phyloP scores from a whole-genome alignment of 2,113 vertebrate genomes.

The Catagonus wagneri region DNA sequence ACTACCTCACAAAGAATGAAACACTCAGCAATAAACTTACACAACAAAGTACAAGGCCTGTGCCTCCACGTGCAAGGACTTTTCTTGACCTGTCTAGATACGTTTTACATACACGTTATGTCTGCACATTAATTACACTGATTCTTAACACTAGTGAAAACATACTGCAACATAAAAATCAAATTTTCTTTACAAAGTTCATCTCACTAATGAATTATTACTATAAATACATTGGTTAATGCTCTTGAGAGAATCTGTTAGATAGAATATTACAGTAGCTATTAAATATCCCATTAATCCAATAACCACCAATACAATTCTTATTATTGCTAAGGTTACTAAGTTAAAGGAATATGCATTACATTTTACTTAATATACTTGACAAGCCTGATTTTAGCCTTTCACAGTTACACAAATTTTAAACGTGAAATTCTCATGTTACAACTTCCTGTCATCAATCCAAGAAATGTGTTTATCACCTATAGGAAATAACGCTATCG shows the following conservation, averaged over 20 bases:
- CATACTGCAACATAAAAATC: not conserved
- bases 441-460: not conserved
- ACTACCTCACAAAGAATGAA: not conserved
- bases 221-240: constrained; percentile 6
- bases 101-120: not conserved
- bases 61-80: not conserved
- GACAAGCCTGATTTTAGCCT: not conserved
- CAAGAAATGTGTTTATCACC: not conserved
- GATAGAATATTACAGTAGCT: not conserved
- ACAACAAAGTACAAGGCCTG: not conserved
- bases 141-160: not conserved
- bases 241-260: not conserved
- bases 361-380: constrained; percentile 1
- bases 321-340: not conserved
- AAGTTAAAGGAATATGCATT: not conserved
- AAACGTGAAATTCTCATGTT: constrained; percentile 13
- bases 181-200: constrained; percentile 27
- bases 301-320: not conserved
- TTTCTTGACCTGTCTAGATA: not conserved
- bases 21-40: not conserved
- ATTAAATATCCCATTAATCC: not conserved
- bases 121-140: not conserved
- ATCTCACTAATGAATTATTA: constrained; percentile 19
- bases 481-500: not conserved
- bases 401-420: not conserved